Evolutionary conservation across 53 echinoderm and acorn worm species (phyloP).

Genomic region (Pentamera pediparva): DNA sequence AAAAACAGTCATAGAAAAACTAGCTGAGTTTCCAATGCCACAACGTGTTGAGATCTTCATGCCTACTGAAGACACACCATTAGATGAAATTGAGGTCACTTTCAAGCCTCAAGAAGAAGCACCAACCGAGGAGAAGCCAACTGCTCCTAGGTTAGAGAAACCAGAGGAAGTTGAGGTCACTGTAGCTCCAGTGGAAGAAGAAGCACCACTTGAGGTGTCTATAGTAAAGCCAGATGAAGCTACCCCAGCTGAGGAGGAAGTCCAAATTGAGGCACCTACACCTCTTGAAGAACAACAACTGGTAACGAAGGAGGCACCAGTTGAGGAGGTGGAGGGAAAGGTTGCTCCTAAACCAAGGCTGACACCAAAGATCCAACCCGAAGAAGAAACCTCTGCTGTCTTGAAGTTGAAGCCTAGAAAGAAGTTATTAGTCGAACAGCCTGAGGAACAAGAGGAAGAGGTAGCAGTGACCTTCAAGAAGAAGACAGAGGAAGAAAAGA

Average conservation of each 20-base stretch:
- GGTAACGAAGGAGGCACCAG: slow-evolving; percentile 42
- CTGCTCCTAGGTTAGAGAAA: background rate
- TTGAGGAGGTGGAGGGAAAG: slow-evolving; percentile 48
- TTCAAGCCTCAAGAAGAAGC: slow-evolving; percentile 43
- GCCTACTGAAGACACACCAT: slow-evolving; percentile 33
- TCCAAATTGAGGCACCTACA: slow-evolving; percentile 24
- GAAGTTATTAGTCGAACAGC: slow-evolving; percentile 13
- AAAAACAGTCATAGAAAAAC: slow-evolving; percentile 16
- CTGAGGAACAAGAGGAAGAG: slow-evolving; percentile 45
- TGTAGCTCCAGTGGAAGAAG: slow-evolving; percentile 17
- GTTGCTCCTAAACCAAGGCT: slow-evolving; percentile 19
- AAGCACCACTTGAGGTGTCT: slow-evolving; percentile 3
- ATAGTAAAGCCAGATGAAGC: slow-evolving; percentile 36
- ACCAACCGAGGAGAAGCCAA: slow-evolving; percentile 29
- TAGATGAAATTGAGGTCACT: slow-evolving; percentile 28
- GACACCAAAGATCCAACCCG: slow-evolving; percentile 14
- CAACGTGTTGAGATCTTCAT: background rate
- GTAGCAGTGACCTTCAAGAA: slow-evolving; percentile 27
- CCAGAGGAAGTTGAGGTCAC: slow-evolving; percentile 37
- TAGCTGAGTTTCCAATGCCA: background rate
- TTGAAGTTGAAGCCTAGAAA: slow-evolving; percentile 17
- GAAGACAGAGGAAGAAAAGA: slow-evolving; percentile 31
- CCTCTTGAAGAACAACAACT: slow-evolving; percentile 35
- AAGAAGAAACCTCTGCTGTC: slow-evolving; percentile 13
- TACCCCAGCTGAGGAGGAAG: slow-evolving; percentile 32